A percentile compares a stretch with the other conserved stretches of the same genome.
Evolutionary conservation across 2,888 invertebrate species (phyloP).

Genomic region (Melitaea athalia): DNA sequence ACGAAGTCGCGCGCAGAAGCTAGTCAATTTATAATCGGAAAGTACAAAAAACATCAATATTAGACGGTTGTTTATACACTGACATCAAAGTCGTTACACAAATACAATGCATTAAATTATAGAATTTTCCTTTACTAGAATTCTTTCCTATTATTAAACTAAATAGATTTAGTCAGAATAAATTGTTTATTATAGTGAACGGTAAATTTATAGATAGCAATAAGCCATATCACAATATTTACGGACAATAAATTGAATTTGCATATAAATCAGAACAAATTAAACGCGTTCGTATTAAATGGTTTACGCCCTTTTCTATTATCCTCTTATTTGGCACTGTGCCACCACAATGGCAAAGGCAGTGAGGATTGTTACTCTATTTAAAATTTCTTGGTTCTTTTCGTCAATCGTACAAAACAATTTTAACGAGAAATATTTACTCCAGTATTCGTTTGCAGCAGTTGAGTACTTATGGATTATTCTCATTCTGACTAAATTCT

Average conservation of each 20-base stretch:
- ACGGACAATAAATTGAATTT: slow-evolving; percentile 12
- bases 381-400: neutral
- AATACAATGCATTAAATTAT: too few species aligned
- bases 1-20: too few species aligned
- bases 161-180: slow-evolving; percentile 10
- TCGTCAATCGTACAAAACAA: neutral
- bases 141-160: neutral
- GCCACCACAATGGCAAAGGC: slow-evolving; percentile 14
- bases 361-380: slow-evolving; percentile 2
- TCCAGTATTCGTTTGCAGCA: neutral
- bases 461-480: neutral
- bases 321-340: slow-evolving; percentile 22
- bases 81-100: neutral
- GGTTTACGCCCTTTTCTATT: slow-evolving; percentile 20
- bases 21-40: too few species aligned
- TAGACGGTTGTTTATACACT: too few species aligned
- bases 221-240: slow-evolving; percentile 18
- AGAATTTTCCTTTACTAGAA: neutral
- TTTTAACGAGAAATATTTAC: neutral
- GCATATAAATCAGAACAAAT: slow-evolving; percentile 18
- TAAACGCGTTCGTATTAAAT: slow-evolving; percentile 8
- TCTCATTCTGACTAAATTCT: too few species aligned
- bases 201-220: slow-evolving; percentile 7
- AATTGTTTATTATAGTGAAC: slow-evolving; percentile 10
- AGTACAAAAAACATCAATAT: too few species aligned